phyloP scores from a whole-genome alignment of 2,113 vertebrate species.

The Ciconia maguari region DNA sequence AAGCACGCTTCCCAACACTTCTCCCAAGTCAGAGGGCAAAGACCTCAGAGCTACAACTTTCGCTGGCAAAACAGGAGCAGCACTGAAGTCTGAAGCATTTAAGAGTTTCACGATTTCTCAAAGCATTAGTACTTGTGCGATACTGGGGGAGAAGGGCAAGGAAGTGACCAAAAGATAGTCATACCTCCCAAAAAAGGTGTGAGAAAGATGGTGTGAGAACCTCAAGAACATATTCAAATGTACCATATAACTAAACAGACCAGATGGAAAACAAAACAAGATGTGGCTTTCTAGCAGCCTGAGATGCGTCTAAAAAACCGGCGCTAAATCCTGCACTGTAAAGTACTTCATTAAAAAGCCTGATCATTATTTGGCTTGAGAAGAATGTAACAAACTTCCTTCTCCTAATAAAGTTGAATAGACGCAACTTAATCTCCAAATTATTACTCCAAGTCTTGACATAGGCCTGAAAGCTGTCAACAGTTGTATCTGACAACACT shows the following conservation, averaged over 20 bases:
- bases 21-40: neutral
- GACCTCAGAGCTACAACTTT: neutral
- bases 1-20: neutral
- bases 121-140: neutral
- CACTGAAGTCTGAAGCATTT: neutral
- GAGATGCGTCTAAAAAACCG: neutral
- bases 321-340: neutral
- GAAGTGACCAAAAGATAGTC: neutral
- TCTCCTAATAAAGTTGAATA: neutral
- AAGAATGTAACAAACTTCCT: neutral
- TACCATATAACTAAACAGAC: neutral
- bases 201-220: neutral
- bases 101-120: neutral
- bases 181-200: neutral
- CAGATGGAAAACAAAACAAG: neutral
- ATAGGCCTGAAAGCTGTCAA: neutral
- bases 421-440: neutral
- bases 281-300: neutral
- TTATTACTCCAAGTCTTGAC: neutral
- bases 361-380: neutral
- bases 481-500: neutral
- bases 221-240: neutral
- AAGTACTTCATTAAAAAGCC: neutral
- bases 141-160: neutral
- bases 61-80: neutral